Evolutionary conservation across 2,888 invertebrate genomes (phyloP), one percentile per base, ranked within the genome.

Genomic region (Rhagonycha lutea): DNA sequence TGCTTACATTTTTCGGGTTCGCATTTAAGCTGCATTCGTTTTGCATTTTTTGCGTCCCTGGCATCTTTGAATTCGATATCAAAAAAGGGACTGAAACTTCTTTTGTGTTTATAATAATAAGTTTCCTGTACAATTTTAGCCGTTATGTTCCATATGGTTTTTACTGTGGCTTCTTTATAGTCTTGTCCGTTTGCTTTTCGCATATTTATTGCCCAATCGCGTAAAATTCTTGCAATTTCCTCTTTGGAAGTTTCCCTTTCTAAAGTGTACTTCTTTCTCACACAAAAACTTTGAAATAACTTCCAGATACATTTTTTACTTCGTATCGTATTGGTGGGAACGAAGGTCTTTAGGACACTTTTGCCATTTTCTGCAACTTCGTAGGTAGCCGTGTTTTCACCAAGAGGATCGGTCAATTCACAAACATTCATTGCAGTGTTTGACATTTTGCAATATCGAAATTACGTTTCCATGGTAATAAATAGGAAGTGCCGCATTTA

Each of bases 161-260:
- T 79, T 4, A 81, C 70, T 4, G 74, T 75, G 62, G 61, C 68
- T 69, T 80, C 79, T 69, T 80, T 79, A 69, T 80, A 80, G 24
- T 80, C 78, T 47, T 78, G 29, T 14, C 79, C 79, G 32, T 79
- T 32, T 28, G 7, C n/a, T 65, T 73, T 75, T 63, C 76, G 75
- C 80, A 79, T 80, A 62, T 80, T 79, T 47, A 68, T 78, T 14
- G 70, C 77, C 73, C 73, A 80, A 71, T 74, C 69, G 14, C 32
- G 72, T 69, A 79, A 72, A 18, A 79, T 78, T 18, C 63, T 69
- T 60, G 72, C 73, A 47, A 78, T 28, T 69, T 70, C 29, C 29
- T 68, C 68, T 28, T 29, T 14, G 9, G 68, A 32, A 32, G 29
- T 28, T 18, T 26, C 29, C 7, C 11, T 14, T 14, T 68, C 14